Percentiles rank a stretch among this genome's conserved stretches.
phyloP scores from a whole-genome alignment of 1,140 invertebrate species.

The Hestina assimilis region DNA sequence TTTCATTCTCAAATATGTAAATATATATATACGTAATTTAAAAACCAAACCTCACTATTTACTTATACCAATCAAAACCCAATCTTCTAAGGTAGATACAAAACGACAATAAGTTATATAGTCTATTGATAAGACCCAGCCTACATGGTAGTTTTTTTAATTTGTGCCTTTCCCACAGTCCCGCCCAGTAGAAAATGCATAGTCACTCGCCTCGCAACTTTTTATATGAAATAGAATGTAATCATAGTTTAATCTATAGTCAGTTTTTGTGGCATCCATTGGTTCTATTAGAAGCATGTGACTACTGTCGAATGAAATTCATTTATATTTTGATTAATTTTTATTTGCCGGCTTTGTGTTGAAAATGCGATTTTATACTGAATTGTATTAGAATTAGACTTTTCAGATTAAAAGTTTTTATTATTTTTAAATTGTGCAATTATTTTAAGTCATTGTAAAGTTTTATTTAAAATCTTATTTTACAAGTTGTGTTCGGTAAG shows the following conservation, averaged over 20 bases:
- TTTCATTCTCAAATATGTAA: no score
- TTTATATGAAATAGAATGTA: constrained; percentile 68
- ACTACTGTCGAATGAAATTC: constrained; percentile 36
- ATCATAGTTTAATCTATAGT: constrained; percentile 71
- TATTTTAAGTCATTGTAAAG: no score
- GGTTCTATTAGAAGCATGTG: constrained; percentile 41
- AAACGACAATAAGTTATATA: constrained; percentile 32
- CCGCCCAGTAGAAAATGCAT: constrained; percentile 51
- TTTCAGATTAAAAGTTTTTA: neutral
- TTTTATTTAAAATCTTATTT: neutral
- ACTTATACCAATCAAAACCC: neutral
- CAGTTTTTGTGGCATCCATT: constrained; percentile 55
- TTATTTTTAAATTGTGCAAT: no score
- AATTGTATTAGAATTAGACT: neutral
- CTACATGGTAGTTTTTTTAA: constrained; percentile 42
- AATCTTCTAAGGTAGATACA: neutral
- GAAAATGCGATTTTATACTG: constrained; percentile 2
- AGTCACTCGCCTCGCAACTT: constrained; percentile 60
- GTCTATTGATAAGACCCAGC: constrained; percentile 40
- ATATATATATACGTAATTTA: no score
- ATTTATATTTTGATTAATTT: constrained; percentile 13
- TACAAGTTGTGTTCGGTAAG: neutral
- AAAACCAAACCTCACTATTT: neutral
- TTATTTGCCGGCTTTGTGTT: neutral
- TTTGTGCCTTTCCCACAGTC: constrained; percentile 57